phyloP scores from a whole-genome alignment of 2,888 invertebrate genomes.

The Megamerina dolium region DNA sequence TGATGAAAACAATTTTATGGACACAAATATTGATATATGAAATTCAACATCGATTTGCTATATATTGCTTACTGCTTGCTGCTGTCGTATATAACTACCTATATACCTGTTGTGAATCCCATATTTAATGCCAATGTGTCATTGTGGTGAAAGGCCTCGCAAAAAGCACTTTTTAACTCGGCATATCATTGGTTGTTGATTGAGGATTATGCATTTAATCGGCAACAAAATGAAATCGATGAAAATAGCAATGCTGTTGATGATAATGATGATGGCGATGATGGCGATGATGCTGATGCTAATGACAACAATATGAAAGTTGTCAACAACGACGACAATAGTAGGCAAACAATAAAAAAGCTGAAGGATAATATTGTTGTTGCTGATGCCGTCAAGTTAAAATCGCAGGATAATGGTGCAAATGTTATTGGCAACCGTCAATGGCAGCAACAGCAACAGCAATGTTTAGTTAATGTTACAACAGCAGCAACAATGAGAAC shows the following conservation, averaged over 20 bases:
- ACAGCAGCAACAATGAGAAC: constrained; percentile 7
- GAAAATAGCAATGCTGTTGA: constrained; percentile 16
- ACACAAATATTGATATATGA: too few species aligned
- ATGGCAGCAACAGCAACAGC: constrained; percentile 5
- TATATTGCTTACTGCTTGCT: too few species aligned
- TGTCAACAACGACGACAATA: constrained; percentile 10
- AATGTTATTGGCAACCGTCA: constrained; percentile 11
- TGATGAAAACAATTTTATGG: too few species aligned
- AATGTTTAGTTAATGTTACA: constrained; percentile 10
- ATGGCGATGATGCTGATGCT: constrained; percentile 19
- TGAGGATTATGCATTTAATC: constrained; percentile 44
- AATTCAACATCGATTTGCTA: too few species aligned
- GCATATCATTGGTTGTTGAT: constrained; percentile 50
- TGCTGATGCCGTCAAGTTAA: constrained; percentile 15
- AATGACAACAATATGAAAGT: constrained; percentile 17
- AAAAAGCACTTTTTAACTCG: constrained; percentile 46
- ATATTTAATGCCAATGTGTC: too few species aligned
- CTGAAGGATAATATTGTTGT: constrained; percentile 3
- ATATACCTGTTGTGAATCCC: too few species aligned
- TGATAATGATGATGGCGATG: constrained; percentile 12
- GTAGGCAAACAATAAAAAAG: background rate
- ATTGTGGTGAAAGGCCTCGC: constrained; percentile 46
- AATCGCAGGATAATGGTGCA: constrained; percentile 15
- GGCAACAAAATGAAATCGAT: constrained; percentile 26
- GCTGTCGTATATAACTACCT: too few species aligned